Base-by-base conservation (phyloP, 2,888 invertebrate species). In the Craniophora ligustri region DNA sequence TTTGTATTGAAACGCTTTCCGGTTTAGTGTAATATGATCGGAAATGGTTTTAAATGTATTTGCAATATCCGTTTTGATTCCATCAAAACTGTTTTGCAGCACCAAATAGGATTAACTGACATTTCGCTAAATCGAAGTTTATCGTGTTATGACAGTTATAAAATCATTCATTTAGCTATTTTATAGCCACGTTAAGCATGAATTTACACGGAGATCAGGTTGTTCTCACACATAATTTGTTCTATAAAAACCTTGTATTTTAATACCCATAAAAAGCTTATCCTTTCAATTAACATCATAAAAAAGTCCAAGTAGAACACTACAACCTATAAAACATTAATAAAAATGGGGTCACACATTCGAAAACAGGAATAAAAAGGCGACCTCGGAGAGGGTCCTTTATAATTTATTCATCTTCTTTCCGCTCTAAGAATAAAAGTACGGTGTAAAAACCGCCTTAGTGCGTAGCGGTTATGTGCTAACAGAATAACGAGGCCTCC, bases 401-500 rank as follows among this genome's bases (percentile, higher is more conserved):
- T 55, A 71, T 74, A 74, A 74, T 46, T 51, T 71, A 72, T 71
- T 71, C 72, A 71, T 51, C 39, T 49, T 48, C 30, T 55, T 45
- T 49, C 36, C 53, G 42, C 15, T 30, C 30, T 44, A 56, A 71
- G 53, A 67, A 60, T 57, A 62, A 50, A 60, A 59, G 44, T 63
- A 44, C 44, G 41, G 4, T 44, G 19, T 47, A 56, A 55, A 59
- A 59, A 30, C 53, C 48, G 55, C 53, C 67, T 70, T 72, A 72
- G 51, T 68, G 59, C 61, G 57, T 42, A 69, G 53, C 58, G 65
- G 62, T 78, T 70, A 75, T 75, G 59, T 58, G 55, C 66, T 74
- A 79, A 78, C 68, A 74, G 74, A 71, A 70, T 76, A 77, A 76
- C 79, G 73, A 67, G 65, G 54, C 34, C 74, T 72, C 75, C 86